Evolutionary conservation across 2,888 invertebrate genomes (phyloP).

Genomic region (Caenorhabditis sp.): DNA sequence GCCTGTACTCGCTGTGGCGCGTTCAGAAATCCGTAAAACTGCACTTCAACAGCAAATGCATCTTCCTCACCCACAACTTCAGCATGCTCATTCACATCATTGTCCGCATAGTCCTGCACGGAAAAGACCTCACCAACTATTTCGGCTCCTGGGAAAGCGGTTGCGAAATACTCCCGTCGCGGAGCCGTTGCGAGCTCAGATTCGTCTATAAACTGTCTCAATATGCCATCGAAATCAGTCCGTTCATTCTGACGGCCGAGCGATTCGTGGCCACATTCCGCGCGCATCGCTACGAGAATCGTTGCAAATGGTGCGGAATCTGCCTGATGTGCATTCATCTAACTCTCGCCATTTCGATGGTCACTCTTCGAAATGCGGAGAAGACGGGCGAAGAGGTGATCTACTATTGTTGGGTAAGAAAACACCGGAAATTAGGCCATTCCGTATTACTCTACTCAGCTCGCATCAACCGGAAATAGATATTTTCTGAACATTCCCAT

Average conservation of each 20-base stretch:
- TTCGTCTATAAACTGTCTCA: constrained; percentile 14
- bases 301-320: constrained; percentile 18
- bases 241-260: constrained; percentile 30
- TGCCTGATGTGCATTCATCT: constrained; percentile 7
- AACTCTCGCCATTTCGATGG: not conserved
- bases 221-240: constrained; percentile 26
- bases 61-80: constrained; percentile 30
- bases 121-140: constrained; percentile 35
- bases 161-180: constrained; percentile 42
- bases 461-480: constrained; percentile 12
- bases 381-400: constrained; percentile 5
- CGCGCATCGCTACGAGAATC: constrained; percentile 25
- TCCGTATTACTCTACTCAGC: constrained; percentile 2
- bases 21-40: constrained; percentile 14
- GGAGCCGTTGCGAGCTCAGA: constrained; percentile 23
- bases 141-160: constrained; percentile 19
- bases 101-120: constrained; percentile 26
- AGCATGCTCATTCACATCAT: constrained; percentile 20
- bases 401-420: constrained; percentile 34
- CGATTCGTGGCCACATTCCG: constrained; percentile 36
- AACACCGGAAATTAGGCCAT: not conserved
- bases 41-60: constrained; percentile 45
- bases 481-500: constrained; percentile 7
- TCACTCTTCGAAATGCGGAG: constrained; percentile 1
- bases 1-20: constrained; percentile 9